Evolutionary conservation across 2,888 invertebrate species (phyloP), one percentile per base, ranked within the genome.

Genomic region (Epinotia ramella): DNA sequence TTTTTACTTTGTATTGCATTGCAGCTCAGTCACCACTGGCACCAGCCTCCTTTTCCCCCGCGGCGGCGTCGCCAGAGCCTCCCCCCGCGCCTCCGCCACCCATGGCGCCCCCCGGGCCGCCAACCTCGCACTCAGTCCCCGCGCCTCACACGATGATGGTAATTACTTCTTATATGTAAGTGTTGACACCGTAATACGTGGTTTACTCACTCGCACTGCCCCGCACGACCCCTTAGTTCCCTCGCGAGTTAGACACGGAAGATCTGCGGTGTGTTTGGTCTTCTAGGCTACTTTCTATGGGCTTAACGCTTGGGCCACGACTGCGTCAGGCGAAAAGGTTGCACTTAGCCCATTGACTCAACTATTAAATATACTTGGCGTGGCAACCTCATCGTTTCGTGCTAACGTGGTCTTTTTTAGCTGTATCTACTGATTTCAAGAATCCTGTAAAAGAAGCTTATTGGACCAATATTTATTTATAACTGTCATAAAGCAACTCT

Each of bases 81-180:
- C 96, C 96, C 18, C 96, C 96, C 0, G 94, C 94, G 73, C 95
- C 95, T 18, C 95, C 95, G 56, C 95, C 95, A 53, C 95, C 91
- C 3, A 84, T 89, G 86, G 88, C 85, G 49, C 90, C 88, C 60
- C 88, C 91, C 73, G 87, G 87, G 65, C 88, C 90, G n/a, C 87
- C 89, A n/a, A 87, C 89, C 69, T 85, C 94, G 80, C 93, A 90
- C 82, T 91, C 87, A 49, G 89, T 88, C 70, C 89, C 93, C 77
- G 88, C 93, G 83, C 94, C 95, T 79, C 94, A 94, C 91, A 94
- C 95, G 92, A 93, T 94, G 94, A 94, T 94, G 94, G 94, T 94
- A 95, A 94, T 94, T 95, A 93, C 94, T 84, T 93, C 94, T 94
- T 94, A 94, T 94, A 93, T 94, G 95, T 94, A 94, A 94, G 93